Percentiles rank a stretch among this genome's conserved stretches.
Conservation (phyloP, 53 echinoderm and acorn worm genomes). For the Holothuria leucospilota region DNA sequence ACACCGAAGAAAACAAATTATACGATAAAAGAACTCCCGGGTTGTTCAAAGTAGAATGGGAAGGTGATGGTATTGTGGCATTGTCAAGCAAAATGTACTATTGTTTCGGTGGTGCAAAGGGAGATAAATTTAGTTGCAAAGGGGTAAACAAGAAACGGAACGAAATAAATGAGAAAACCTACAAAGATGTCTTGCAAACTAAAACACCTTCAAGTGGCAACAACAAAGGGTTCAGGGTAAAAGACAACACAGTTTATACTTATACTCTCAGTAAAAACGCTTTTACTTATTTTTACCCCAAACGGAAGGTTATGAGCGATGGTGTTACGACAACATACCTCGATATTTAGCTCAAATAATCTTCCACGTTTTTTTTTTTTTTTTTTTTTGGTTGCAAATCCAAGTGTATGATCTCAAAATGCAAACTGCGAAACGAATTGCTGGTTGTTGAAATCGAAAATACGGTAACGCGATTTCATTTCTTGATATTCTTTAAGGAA, state of each 20-base stretch:
- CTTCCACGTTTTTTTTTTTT: neutral
- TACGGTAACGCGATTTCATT: no score
- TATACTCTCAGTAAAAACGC: conserved; percentile 57
- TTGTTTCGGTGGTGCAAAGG: conserved; percentile 38
- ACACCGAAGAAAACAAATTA: conserved; percentile 32
- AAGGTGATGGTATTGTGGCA: conserved; percentile 71
- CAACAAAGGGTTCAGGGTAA: conserved; percentile 60
- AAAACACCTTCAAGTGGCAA: neutral
- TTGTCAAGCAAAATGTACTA: conserved; percentile 67
- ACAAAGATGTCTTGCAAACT: conserved; percentile 39
- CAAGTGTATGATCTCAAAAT: no score
- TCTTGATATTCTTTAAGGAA: no score
- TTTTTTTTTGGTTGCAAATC: neutral
- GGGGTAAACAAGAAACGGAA: conserved; percentile 69
- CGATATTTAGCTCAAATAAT: conserved; percentile 38
- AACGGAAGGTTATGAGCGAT: conserved; percentile 63
- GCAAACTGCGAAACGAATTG: no score
- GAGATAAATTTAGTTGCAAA: conserved; percentile 76
- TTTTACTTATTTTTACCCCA: conserved; percentile 67
- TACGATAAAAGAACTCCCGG: conserved; percentile 76
- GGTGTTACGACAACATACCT: conserved; percentile 68
- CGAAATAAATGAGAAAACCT: conserved; percentile 43
- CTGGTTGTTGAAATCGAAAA: no score
- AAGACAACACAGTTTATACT: conserved; percentile 34
- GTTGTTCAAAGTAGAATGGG: conserved; percentile 78